Base-by-base conservation (phyloP, 2,113 vertebrate genomes). In the Bagarius yarrelli region DNA sequence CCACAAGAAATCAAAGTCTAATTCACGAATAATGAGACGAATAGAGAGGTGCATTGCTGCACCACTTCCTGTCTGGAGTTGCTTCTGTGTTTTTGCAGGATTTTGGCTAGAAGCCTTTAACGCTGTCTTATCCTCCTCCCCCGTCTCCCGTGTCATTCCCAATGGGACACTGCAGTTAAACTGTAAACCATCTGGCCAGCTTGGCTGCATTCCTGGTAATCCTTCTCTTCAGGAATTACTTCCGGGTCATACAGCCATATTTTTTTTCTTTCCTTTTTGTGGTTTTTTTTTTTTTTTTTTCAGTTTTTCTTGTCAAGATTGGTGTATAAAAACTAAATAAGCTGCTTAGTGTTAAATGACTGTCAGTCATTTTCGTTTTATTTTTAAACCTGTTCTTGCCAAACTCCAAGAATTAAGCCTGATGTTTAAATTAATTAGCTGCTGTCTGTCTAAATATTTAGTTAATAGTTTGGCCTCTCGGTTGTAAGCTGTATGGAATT, bases 201-300 rank as follows among this genome's bases (percentile, higher is more conserved):
- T 84, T 36, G 60, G 86, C 85, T 59, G 34, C 90, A 92, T 92
- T 91, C 88, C 91, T 85, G 87, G 92, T 91, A 85, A 91, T 69
- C 82, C 79, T 86, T 80, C 67, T 78, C 82, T 18, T 78, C 71
- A 84, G 85, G 87, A 92, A 93, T 92, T 92, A 88, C 91, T 93
- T 94, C 92, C 91, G 91, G 92, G 91, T 93, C 87, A 85, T 84
- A 78, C 44, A 78, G 60, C 50, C 57, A 78, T 76, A 84, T 74
- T 84, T 84, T 83, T 73, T 27, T 82, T 80, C 9, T 80, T n/a
- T 21, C 70, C 53, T 14, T 83, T 34, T 27, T 1, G 5, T 64
- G n/a, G 5, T 16, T 11, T 25, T 83, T 25, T 53, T 59, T 70
- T n/a, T 64, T 73, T 71, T 67, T 66, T 53, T 40, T 16, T 19